These are phyloP conservation scores for Pardosa pseudoannulata DNA, from an alignment of 2,888 invertebrate species.

Conservation along the genomic window DNA sequence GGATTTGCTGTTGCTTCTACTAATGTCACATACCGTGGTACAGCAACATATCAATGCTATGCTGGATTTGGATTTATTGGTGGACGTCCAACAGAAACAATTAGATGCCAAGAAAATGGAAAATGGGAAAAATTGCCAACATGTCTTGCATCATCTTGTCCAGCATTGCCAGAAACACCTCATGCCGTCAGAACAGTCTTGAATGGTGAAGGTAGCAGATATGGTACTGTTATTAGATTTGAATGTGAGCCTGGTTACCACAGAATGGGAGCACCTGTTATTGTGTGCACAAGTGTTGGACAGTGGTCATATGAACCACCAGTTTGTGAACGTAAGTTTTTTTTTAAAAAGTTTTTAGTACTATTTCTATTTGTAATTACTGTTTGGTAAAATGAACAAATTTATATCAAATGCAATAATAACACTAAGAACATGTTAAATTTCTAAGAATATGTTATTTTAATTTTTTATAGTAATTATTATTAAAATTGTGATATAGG, in stretches of 20 bases:
- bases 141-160: slow-evolving; percentile 94
- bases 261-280: slow-evolving; percentile 88
- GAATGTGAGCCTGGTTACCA: slow-evolving; percentile 94
- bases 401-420: no score
- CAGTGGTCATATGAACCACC: slow-evolving; percentile 96
- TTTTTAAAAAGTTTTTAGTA: no score
- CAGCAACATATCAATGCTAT: slow-evolving; percentile 97
- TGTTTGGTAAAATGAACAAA: no score
- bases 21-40: slow-evolving; percentile 94
- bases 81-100: slow-evolving; percentile 89
- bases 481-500: no score
- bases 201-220: slow-evolving; percentile 93
- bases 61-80: slow-evolving; percentile 92
- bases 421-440: no score
- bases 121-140: slow-evolving; percentile 94
- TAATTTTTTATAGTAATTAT: no score
- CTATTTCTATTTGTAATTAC: no score
- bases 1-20: slow-evolving; percentile 97
- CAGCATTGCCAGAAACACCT: slow-evolving; percentile 89
- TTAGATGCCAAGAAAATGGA: slow-evolving; percentile 92
- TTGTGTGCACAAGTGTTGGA: slow-evolving; percentile 95
- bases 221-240: slow-evolving; percentile 93
- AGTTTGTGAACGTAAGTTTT: slow-evolving; percentile 85
- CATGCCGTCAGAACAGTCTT: slow-evolving; percentile 91
- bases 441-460: no score